A percentile compares a stretch with the other conserved stretches of the same genome.
Evolutionary conservation across 2,888 invertebrate species (phyloP).

Genomic region (Apodemia duryi): DNA sequence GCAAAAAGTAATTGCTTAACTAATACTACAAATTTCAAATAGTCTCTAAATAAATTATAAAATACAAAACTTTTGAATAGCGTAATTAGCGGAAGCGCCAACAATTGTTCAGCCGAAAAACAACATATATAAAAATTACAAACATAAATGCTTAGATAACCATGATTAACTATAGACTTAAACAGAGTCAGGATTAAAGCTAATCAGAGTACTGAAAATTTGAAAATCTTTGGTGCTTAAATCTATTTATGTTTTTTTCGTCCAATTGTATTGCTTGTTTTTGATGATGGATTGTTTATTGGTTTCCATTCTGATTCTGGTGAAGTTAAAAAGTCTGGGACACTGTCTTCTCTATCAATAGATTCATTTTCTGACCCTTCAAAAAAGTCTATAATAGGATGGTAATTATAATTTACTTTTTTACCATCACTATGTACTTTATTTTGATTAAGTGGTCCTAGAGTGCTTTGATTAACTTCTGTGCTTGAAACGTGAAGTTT

Average conservation of each 20-base stretch:
- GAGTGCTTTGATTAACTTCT: conserved; percentile 41
- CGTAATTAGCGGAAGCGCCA: no score
- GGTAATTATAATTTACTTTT: conserved; percentile 89
- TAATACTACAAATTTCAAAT: not conserved
- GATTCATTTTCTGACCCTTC: conserved; percentile 62
- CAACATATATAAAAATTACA: not conserved
- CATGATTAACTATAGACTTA: conserved; percentile 17
- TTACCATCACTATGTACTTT: conserved; percentile 45
- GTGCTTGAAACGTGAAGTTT: conserved; percentile 54
- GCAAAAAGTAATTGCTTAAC: not conserved
- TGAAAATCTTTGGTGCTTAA: conserved; percentile 14
- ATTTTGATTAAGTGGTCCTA: conserved; percentile 40
- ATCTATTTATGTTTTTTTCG: conserved; percentile 42
- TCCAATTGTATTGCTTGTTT: conserved; percentile 40
- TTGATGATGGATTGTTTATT: conserved; percentile 54
- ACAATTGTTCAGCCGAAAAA: no score
- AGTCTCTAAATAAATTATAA: not conserved
- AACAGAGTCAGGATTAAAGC: conserved; percentile 1
- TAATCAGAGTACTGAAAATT: not conserved
- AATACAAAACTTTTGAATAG: not conserved
- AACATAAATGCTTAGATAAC: not conserved
- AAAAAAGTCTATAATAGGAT: conserved; percentile 91
- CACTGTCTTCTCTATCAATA: conserved; percentile 64
- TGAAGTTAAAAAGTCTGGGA: conserved; percentile 44
- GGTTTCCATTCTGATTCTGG: conserved; percentile 73